phyloP scores from a whole-genome alignment of 2,797 vertebrate genomes.

The Otus scops region DNA sequence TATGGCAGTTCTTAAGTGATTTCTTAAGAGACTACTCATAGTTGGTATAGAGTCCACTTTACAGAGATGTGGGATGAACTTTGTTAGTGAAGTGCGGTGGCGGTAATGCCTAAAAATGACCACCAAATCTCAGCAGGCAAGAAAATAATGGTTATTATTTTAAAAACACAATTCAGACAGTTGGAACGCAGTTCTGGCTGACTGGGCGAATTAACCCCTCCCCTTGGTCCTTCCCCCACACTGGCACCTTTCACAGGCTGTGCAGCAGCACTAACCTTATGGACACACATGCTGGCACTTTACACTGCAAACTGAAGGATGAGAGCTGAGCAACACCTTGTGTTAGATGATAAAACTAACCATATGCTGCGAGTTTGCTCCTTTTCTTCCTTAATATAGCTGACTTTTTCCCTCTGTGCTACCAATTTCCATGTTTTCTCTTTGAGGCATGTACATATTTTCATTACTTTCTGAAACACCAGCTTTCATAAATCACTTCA shows the following conservation, averaged over 20 bases:
- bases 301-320: not conserved
- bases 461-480: not conserved
- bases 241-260: not conserved
- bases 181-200: not conserved
- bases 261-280: not conserved
- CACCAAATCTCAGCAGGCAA: not conserved
- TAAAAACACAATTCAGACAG: not conserved
- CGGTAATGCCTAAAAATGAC: not conserved
- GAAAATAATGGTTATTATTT: not conserved
- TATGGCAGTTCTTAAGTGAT: not conserved
- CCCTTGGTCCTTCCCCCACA: not conserved
- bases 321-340: constrained; percentile 40
- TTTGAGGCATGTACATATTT: not conserved
- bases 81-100: not conserved
- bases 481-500: not conserved
- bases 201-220: not conserved
- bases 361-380: not conserved
- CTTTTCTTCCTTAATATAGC: not conserved
- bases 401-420: not conserved
- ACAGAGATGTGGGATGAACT: not conserved
- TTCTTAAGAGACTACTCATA: not conserved
- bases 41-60: too few relatives aligned
- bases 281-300: not conserved
- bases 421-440: not conserved
- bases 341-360: constrained; percentile 3